phyloP scores from a whole-genome alignment of 1,140 invertebrate genomes.

The Sarcophaga peregrina region DNA sequence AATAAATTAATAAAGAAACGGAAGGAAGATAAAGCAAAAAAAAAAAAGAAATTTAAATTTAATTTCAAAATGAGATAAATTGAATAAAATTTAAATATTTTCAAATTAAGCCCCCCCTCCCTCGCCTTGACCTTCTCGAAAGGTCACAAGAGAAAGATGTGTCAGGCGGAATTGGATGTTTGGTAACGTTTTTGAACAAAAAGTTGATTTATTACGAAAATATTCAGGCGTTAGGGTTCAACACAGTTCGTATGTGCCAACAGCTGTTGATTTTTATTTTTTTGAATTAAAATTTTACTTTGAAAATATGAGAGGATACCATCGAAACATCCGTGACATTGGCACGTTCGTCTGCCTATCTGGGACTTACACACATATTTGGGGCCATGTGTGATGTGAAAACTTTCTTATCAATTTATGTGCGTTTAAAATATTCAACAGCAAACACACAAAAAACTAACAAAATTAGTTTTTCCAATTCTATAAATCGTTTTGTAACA shows the following conservation, averaged over 20 bases:
- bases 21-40: neutral
- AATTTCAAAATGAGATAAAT: neutral
- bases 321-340: neutral
- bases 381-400: neutral
- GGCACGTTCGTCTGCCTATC: too few species aligned
- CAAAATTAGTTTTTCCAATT: neutral
- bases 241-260: neutral
- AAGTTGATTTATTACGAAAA: too few species aligned
- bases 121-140: too few species aligned
- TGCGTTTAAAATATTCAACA: neutral
- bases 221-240: neutral
- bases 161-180: too few species aligned
- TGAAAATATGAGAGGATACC: neutral
- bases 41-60: neutral
- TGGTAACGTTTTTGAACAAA: too few species aligned
- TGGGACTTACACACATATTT: neutral
- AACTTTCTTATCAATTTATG: neutral
- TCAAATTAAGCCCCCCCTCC: neutral
- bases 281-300: neutral
- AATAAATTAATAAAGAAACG: neutral
- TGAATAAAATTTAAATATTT: neutral
- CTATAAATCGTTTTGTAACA: neutral
- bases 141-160: too few species aligned
- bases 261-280: constrained; percentile 3
- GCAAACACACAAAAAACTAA: neutral